Evolutionary conservation across 1,140 invertebrate genomes (phyloP).

Genomic region (Protaetia brevitarsis): DNA sequence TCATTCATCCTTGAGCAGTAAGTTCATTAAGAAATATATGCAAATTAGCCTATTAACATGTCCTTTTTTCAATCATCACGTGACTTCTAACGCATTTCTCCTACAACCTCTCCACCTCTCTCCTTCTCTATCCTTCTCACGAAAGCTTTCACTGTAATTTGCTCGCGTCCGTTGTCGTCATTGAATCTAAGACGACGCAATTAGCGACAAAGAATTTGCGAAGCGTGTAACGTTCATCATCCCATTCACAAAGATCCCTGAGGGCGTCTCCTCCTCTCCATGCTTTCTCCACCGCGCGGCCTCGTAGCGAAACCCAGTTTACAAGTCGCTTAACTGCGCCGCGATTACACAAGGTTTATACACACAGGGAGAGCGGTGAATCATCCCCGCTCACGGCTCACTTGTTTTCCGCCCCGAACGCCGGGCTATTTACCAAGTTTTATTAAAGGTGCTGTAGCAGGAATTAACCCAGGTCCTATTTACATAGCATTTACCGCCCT

Average conservation of each 20-base stretch:
- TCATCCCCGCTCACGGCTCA: neutral
- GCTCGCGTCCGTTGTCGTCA: neutral
- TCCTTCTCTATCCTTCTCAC: too few relatives aligned
- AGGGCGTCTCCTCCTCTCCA: neutral
- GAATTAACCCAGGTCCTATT: slow-evolving; percentile 5
- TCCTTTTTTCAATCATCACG: too few relatives aligned
- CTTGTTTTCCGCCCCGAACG: neutral
- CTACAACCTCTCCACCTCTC: too few relatives aligned
- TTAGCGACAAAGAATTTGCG: slow-evolving; percentile 11
- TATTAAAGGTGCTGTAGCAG: slow-evolving; percentile 7
- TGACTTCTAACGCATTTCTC: too few relatives aligned
- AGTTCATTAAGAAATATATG: too few relatives aligned
- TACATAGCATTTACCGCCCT: neutral
- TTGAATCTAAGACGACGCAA: neutral
- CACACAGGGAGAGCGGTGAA: neutral
- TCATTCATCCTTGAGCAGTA: too few relatives aligned
- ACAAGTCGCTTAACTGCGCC: neutral
- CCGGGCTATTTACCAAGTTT: slow-evolving; percentile 6
- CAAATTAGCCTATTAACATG: too few relatives aligned
- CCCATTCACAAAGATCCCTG: neutral
- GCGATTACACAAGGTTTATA: neutral
- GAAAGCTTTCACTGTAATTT: too few relatives aligned
- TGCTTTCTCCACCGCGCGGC: neutral
- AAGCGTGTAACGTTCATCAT: neutral
- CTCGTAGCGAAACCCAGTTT: neutral